A percentile compares a stretch with the other conserved stretches of the same genome.
These are phyloP conservation scores for Cryptotermes secundus DNA, from an alignment of 1,140 invertebrate genomes.

Conservation along the genomic window DNA sequence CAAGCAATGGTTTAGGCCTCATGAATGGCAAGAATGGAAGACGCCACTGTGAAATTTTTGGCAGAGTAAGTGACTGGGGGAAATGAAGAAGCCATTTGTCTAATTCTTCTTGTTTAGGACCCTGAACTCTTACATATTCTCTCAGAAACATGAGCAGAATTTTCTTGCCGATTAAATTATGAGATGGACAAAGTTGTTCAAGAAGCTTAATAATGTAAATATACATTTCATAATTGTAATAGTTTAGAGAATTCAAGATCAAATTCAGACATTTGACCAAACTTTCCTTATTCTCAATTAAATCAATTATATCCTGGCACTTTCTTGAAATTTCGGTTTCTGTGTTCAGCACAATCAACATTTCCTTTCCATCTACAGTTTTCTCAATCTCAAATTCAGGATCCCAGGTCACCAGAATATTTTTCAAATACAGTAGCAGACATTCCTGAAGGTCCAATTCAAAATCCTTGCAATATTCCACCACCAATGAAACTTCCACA, in stretches of 20 bases:
- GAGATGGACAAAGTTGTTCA: slow-evolving; percentile 38
- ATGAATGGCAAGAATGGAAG: slow-evolving; percentile 46
- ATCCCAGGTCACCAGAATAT: background rate
- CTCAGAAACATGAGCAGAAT: background rate
- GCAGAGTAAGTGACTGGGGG: slow-evolving; percentile 44
- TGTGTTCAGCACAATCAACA: background rate
- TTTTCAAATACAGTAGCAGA: background rate
- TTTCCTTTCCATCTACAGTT: background rate
- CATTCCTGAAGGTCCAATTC: background rate
- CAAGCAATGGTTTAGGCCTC: slow-evolving; percentile 36
- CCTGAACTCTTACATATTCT: slow-evolving; percentile 39
- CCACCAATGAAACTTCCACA: background rate
- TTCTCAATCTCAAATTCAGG: background rate
- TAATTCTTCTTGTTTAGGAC: slow-evolving; percentile 44
- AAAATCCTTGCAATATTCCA: background rate
- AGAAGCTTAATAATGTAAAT: slow-evolving; percentile 46
- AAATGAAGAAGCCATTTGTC: slow-evolving; percentile 46
- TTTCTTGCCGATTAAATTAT: slow-evolving; percentile 20
- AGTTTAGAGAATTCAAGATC: slow-evolving; percentile 44
- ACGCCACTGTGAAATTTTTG: slow-evolving; percentile 48
- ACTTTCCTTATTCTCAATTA: background rate
- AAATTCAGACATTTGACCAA: background rate
- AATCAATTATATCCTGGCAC: background rate
- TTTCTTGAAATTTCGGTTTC: background rate
- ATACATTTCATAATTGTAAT: slow-evolving; percentile 52